These are phyloP conservation scores for Lampris incognitus DNA, from an alignment of 2,113 vertebrate species.

Conservation along the genomic window DNA sequence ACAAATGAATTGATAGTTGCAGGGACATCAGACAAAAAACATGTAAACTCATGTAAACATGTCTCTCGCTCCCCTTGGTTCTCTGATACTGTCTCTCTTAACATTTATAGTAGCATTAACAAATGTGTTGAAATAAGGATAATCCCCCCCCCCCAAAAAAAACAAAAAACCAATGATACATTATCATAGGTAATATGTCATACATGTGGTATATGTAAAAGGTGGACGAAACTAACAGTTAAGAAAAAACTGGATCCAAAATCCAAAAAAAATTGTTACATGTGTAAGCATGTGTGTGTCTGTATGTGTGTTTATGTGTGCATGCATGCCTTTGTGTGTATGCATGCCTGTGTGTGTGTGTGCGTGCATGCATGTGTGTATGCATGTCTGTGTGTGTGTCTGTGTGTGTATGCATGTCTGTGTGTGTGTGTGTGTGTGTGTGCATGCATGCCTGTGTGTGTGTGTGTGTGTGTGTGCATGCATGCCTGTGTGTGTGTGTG, in stretches of 20 bases:
- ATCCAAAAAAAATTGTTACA: constrained; percentile 21
- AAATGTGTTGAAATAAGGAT: constrained; percentile 4
- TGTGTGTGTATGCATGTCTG: constrained; percentile 59
- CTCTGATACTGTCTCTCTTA: constrained; percentile 4
- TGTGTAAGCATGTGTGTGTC: neutral
- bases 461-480: neutral
- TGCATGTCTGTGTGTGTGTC: neutral
- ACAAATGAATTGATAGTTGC: constrained; percentile 24
- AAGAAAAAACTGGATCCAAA: constrained; percentile 10
- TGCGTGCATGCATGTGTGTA: too few relatives aligned
- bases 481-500: neutral
- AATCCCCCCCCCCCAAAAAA: neutral
- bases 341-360: too few relatives aligned
- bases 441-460: too few relatives aligned
- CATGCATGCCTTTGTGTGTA: constrained; percentile 49
- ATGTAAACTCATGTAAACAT: constrained; percentile 29
- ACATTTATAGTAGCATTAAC: constrained; percentile 31
- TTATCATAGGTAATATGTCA: constrained; percentile 34
- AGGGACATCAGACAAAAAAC: constrained; percentile 19
- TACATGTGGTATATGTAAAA: constrained; percentile 6
- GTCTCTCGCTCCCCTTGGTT: neutral
- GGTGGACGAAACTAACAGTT: constrained; percentile 9
- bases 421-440: neutral
- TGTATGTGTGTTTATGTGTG: constrained; percentile 35
- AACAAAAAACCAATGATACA: constrained; percentile 32